phyloP scores from a whole-genome alignment of 2,113 vertebrate species.

The Malaclemys terrapin region DNA sequence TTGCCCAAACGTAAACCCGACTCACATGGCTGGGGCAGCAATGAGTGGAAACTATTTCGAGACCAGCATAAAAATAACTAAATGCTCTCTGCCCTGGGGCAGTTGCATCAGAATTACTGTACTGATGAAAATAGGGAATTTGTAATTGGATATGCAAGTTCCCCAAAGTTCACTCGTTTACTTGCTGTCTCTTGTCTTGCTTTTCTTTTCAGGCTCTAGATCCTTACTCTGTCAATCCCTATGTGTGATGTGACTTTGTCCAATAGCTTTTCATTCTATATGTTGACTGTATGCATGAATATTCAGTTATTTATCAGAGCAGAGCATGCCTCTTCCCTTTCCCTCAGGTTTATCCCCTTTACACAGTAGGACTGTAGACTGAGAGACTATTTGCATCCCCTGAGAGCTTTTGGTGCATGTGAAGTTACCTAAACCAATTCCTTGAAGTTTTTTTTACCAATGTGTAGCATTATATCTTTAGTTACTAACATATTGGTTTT shows the following conservation, averaged over 20 bases:
- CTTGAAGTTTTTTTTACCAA: not conserved
- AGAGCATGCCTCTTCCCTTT: slow-evolving; percentile 55
- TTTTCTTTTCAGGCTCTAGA: not conserved
- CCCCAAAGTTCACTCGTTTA: not conserved
- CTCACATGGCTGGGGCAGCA: not conserved
- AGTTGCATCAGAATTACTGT: not conserved
- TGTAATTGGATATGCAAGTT: not conserved
- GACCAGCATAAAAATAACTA: not conserved
- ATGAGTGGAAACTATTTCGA: not conserved
- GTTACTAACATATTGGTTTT: not conserved
- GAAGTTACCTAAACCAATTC: not conserved
- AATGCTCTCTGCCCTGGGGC: not conserved
- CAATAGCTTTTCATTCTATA: slow-evolving; percentile 11
- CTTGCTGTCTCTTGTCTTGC: not conserved
- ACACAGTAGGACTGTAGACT: not conserved
- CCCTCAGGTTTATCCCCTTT: not conserved
- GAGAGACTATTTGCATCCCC: slow-evolving; percentile 16
- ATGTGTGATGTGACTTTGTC: not conserved
- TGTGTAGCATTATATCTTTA: not conserved
- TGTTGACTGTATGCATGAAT: slow-evolving; percentile 79
- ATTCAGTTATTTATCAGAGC: slow-evolving; percentile 46
- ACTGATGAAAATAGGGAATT: not conserved
- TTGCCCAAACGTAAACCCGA: not conserved
- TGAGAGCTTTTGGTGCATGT: not conserved
- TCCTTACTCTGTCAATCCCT: not conserved